phyloP scores from a whole-genome alignment of 2,113 vertebrate genomes.

The Corydoras sp. region DNA sequence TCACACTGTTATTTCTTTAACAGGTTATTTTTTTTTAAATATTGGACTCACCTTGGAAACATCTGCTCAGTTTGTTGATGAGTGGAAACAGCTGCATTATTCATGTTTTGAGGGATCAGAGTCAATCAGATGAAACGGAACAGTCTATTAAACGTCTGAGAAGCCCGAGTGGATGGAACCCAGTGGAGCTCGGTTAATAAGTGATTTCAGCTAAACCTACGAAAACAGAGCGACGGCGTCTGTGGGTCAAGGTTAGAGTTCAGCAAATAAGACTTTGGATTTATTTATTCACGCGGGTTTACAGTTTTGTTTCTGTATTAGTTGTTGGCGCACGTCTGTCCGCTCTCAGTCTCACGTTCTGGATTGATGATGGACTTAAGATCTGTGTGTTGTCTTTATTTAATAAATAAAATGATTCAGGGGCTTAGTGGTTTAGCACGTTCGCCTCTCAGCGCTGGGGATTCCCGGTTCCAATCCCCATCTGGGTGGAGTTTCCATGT shows the following conservation, averaged over 20 bases:
- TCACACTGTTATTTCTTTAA: background rate
- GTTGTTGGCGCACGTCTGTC: too few relatives aligned
- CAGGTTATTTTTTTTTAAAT: background rate
- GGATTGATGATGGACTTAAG: too few relatives aligned
- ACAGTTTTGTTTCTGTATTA: too few relatives aligned
- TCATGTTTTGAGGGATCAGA: conserved; percentile 11
- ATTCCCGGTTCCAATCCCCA: too few relatives aligned
- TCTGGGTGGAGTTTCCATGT: too few relatives aligned
- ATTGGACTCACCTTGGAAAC: conserved; percentile 23
- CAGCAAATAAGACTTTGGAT: background rate
- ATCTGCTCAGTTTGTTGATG: conserved; percentile 7
- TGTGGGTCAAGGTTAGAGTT: conserved; percentile 23
- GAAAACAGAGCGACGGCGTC: conserved; percentile 1
- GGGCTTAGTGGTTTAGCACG: too few relatives aligned
- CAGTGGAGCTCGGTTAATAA: conserved; percentile 28
- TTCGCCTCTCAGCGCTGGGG: too few relatives aligned
- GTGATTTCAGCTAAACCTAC: conserved; percentile 11
- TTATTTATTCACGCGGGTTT: too few relatives aligned
- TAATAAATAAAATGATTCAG: too few relatives aligned
- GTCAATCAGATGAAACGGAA: conserved; percentile 20
- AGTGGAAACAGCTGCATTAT: conserved; percentile 2
- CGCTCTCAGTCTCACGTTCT: too few relatives aligned
- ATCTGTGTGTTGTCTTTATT: too few relatives aligned
- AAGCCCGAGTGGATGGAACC: conserved; percentile 1
- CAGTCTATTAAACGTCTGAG: conserved; percentile 32